A percentile compares a stretch with the other conserved stretches of the same genome.
These are phyloP conservation scores for Cyphomyrmex costatus DNA, from an alignment of 1,140 invertebrate genomes.

Conservation along the genomic window DNA sequence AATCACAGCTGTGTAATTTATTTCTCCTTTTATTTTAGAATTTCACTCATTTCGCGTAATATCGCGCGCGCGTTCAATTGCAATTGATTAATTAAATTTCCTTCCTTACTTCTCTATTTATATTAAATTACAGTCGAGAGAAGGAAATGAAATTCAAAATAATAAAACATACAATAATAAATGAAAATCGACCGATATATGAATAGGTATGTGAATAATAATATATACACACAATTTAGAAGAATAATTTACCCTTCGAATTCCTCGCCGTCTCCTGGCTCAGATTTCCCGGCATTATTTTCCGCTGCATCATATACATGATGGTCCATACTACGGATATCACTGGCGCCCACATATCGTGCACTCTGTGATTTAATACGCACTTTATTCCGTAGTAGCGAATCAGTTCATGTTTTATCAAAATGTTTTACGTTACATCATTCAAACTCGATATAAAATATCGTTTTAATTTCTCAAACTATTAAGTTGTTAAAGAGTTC, in stretches of 20 bases:
- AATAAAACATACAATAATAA: conserved; percentile 17
- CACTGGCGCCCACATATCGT: conserved; percentile 73
- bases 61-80: background rate
- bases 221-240: conserved; percentile 19
- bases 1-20: background rate
- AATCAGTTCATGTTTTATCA: background rate
- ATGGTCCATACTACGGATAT: conserved; percentile 74
- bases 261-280: conserved; percentile 9
- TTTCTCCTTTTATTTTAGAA: background rate
- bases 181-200: too few relatives aligned
- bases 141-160: conserved; percentile 24
- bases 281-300: conserved; percentile 37
- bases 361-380: conserved; percentile 18
- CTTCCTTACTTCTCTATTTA: background rate
- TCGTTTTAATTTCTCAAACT: background rate
- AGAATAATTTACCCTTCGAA: conserved; percentile 54
- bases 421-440: background rate
- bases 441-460: background rate
- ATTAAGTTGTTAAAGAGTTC: conserved; percentile 12
- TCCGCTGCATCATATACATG: conserved; percentile 72
- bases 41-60: background rate
- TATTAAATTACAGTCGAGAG: background rate
- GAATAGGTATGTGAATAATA: background rate
- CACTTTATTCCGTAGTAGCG: background rate
- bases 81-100: background rate